A percentile compares a stretch with the other conserved stretches of the same genome.
phyloP scores from a whole-genome alignment of 2,113 vertebrate genomes.

The Nestor notabilis region DNA sequence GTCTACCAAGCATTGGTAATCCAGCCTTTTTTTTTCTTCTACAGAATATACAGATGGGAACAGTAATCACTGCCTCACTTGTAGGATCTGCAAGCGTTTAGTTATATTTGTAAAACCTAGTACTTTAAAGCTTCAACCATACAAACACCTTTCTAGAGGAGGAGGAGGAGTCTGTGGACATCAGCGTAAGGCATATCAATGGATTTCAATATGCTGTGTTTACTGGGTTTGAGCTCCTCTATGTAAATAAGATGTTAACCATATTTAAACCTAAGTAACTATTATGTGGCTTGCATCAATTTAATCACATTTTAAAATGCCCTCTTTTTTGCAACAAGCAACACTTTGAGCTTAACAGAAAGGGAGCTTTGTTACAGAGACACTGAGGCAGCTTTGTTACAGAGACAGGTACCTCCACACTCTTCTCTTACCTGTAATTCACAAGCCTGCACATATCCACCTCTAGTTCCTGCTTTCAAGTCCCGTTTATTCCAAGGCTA shows the following conservation, averaged over 20 bases:
- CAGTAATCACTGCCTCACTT: background rate
- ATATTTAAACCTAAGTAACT: background rate
- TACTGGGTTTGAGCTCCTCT: background rate
- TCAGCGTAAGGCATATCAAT: accelerated
- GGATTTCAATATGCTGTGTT: background rate
- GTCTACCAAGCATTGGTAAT: background rate
- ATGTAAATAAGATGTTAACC: background rate
- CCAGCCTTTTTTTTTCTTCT: background rate
- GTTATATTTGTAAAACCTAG: background rate
- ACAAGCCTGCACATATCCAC: background rate
- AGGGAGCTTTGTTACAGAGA: background rate
- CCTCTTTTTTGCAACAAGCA: background rate
- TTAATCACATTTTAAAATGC: background rate
- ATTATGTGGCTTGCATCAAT: background rate
- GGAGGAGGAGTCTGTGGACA: background rate
- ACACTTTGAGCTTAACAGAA: background rate
- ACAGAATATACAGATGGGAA: background rate
- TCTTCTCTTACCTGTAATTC: background rate
- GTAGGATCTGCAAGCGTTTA: background rate
- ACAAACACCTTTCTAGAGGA: background rate
- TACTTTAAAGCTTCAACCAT: background rate
- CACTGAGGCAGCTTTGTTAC: background rate
- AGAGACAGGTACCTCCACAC: background rate
- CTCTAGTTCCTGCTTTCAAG: background rate
- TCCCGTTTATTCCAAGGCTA: background rate